phyloP scores from a whole-genome alignment of 2,113 vertebrate species.

The Tyto alba region DNA sequence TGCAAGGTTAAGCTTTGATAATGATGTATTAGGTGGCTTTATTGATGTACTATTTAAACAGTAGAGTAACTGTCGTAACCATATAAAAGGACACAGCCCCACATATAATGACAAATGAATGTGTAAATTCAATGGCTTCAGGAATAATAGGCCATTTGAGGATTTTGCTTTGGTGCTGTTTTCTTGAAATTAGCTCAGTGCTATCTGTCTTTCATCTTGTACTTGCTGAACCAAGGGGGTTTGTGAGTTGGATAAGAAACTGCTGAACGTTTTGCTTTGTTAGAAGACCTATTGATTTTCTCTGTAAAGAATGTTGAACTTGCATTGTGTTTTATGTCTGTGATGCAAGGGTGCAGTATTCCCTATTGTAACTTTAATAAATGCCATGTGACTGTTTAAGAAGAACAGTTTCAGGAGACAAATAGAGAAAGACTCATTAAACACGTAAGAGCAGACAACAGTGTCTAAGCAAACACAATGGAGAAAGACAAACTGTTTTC shows the following conservation, averaged over 20 bases:
- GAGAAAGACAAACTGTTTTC: not conserved
- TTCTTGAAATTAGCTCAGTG: not conserved
- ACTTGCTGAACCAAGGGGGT: not conserved
- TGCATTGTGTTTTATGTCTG: not conserved
- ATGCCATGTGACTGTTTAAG: not conserved
- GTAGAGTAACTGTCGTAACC: not conserved
- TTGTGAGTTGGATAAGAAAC: conserved; percentile 17
- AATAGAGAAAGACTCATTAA: not conserved
- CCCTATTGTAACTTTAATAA: not conserved
- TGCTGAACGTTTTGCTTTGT: conserved; percentile 19
- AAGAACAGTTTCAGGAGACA: not conserved
- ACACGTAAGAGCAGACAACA: not conserved
- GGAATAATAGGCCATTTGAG: not conserved
- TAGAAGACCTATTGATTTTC: conserved; percentile 22
- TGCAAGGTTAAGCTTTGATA: not conserved
- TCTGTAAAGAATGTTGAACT: conserved; percentile 10
- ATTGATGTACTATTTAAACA: not conserved
- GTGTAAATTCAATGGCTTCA: not conserved
- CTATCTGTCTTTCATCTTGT: conserved; percentile 8
- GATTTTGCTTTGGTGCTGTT: not conserved
- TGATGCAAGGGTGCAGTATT: not conserved
- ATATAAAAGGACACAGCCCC: not conserved
- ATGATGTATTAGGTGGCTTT: not conserved
- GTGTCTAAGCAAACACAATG: not conserved
- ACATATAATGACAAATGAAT: not conserved